Evolutionary conservation across 2,888 invertebrate species (phyloP).

Genomic region (Amphipoea lucens): DNA sequence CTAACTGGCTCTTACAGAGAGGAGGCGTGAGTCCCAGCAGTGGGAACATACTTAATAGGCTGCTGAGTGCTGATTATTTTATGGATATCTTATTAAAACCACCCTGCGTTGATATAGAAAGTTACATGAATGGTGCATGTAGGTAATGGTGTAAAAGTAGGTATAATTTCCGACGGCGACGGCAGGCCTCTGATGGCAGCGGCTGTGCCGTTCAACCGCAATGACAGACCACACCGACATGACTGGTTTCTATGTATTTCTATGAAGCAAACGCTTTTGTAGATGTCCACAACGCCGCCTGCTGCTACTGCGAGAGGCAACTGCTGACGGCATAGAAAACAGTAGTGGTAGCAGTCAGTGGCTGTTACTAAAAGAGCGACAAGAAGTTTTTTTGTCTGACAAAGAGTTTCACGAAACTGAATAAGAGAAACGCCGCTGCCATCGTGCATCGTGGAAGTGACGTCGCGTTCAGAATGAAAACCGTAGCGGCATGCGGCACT

Average conservation of each 20-base stretch:
- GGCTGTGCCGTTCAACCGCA: not conserved
- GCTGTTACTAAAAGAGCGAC: not conserved
- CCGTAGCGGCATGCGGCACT: not conserved
- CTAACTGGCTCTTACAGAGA: not conserved
- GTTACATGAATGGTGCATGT: not conserved
- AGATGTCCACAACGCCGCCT: not conserved
- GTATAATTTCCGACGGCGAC: not conserved
- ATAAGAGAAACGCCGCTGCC: not conserved
- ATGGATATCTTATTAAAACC: not conserved
- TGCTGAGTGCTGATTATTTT: not conserved
- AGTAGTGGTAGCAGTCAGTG: not conserved
- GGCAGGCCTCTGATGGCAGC: constrained; percentile 1
- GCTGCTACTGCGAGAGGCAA: not conserved
- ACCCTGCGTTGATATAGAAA: not conserved
- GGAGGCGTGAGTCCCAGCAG: not conserved
- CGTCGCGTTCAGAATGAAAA: not conserved
- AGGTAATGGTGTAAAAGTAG: not conserved
- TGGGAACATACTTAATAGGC: too few species aligned
- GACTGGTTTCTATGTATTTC: not conserved
- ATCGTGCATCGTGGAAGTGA: not conserved
- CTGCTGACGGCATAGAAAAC: not conserved
- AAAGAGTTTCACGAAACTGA: not conserved
- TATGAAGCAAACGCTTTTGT: not conserved
- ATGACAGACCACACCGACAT: not conserved
- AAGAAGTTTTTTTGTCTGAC: not conserved